Conservation (phyloP, 2,113 vertebrate genomes). For the Cariama cristata region DNA sequence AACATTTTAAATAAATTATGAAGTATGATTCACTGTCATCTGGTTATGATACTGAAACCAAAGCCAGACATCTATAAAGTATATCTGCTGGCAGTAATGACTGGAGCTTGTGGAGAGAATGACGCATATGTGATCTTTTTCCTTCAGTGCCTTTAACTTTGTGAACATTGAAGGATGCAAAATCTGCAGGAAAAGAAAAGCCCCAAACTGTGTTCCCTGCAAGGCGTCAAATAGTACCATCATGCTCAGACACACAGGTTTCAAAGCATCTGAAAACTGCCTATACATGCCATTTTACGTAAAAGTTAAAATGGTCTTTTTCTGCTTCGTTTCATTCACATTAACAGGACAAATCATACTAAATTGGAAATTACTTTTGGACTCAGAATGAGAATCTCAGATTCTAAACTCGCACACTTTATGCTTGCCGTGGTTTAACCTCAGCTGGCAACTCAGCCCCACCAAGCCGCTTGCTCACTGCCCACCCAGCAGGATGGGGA, state of each 20-base stretch:
- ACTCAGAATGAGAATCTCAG: background rate
- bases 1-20: background rate
- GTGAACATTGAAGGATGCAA: background rate
- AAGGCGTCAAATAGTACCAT: background rate
- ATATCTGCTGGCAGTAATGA: constrained; percentile 17
- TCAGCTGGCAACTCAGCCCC: background rate
- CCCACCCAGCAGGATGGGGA: background rate
- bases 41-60: constrained; percentile 29
- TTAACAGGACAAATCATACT: background rate
- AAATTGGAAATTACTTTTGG: background rate
- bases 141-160: background rate
- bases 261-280: background rate
- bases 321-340: background rate
- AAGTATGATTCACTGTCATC: constrained; percentile 25
- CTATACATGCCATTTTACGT: background rate
- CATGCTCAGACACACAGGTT: background rate
- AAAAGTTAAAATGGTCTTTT: background rate
- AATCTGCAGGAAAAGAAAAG: background rate
- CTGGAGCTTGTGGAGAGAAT: background rate
- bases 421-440: background rate
- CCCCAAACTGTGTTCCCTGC: background rate
- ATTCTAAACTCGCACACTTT: background rate
- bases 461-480: background rate
- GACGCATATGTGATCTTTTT: background rate
- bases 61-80: constrained; percentile 26